Base-by-base conservation (phyloP, 2,888 invertebrate genomes). In the Lochmaea capreae region DNA sequence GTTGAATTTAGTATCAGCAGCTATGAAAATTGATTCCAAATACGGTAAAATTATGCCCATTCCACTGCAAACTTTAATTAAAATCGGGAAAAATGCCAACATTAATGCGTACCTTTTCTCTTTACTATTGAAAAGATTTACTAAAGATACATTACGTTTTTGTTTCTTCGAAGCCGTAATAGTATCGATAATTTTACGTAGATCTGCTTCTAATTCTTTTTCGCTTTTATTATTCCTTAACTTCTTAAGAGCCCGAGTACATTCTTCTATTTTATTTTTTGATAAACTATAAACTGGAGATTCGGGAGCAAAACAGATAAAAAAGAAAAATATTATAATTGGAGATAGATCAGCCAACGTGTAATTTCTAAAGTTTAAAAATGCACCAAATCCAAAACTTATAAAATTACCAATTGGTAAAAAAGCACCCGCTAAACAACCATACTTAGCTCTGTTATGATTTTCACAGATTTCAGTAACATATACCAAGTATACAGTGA, bases 131-230 rank as follows among this genome's bases (percentile, higher is more conserved):
- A 58, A 58, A 10, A 58, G 11, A 12, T 1, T 26, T 3, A 22
- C 3, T 12, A 49, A 3, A n/a, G 49, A 22, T 1, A 26, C 4
- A 26, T 22, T 9, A 58, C 26, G 6, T 14, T 22, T 26, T 12
- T 22, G 26, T 12, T 1, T 22, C n/a, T 11, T 26, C 12, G 26
- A 16, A 92, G 80, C 0, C 2, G 5, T 26, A 26, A 58, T 26
- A 58, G 58, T 26, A 14, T 58, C 58, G 5, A 3, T 12, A 14
- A 58, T 58, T 26, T 26, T 22, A 5, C 8, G 26, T 26, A 58
- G 1, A 14, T 58, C 58, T 4, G 3, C n/a, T 22, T 58, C 58
- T 26, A 58, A 26, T 26, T 58, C 58, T 3, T 0, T 58, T 22
- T 58, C 22, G n/a, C 18, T 58, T 58, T 58, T 58, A 58, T 58